These are phyloP conservation scores for Branchipolynoe longqiensis DNA, from an alignment of 2,888 invertebrate genomes.

Conservation along the genomic window DNA sequence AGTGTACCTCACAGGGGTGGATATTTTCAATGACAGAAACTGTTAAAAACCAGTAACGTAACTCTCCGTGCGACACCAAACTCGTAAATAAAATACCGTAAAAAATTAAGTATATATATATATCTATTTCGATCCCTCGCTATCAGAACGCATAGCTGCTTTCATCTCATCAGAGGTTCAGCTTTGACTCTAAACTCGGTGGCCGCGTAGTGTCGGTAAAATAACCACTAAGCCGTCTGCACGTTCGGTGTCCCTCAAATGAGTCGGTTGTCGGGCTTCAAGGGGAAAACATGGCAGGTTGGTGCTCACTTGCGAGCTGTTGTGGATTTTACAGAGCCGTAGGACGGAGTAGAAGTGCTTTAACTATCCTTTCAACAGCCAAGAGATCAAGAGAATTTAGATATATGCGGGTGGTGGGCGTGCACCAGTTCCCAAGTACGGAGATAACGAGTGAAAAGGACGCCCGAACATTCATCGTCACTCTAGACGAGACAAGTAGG, in stretches of 20 bases:
- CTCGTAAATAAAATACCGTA: too few relatives aligned
- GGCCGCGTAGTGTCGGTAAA: too few relatives aligned
- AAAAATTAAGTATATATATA: too few relatives aligned
- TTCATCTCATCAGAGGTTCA: too few relatives aligned
- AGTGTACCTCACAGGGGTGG: neutral
- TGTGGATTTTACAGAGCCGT: constrained; percentile 12
- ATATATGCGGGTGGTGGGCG: neutral
- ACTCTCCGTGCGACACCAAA: too few relatives aligned
- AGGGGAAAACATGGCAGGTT: constrained; percentile 30
- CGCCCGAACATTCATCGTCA: constrained; percentile 49
- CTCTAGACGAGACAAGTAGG: constrained; percentile 46
- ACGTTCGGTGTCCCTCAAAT: neutral
- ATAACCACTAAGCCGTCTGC: too few relatives aligned
- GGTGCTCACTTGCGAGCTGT: neutral
- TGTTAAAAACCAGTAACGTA: too few relatives aligned
- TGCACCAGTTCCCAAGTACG: constrained; percentile 53
- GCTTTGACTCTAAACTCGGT: too few relatives aligned
- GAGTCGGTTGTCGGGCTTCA: constrained; percentile 1
- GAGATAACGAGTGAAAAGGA: constrained; percentile 55
- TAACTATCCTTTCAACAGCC: neutral
- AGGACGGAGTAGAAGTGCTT: neutral
- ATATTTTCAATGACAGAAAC: too few relatives aligned
- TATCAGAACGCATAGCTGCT: too few relatives aligned
- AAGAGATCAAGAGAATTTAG: neutral
- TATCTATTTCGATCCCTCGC: too few relatives aligned